phyloP scores from a whole-genome alignment of 2,888 invertebrate genomes.

The Drosophila buzzatii region DNA sequence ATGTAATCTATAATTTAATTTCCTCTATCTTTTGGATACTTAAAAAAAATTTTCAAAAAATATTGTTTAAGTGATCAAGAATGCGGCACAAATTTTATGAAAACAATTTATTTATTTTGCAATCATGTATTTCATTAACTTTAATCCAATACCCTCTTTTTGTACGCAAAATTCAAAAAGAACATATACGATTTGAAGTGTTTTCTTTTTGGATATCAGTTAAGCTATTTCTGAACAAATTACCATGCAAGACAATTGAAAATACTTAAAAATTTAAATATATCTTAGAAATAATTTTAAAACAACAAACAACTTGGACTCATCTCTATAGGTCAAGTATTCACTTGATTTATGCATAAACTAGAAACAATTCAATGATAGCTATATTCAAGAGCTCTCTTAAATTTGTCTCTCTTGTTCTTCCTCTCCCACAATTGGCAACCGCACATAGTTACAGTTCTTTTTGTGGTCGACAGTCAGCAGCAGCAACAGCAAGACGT shows the following conservation, averaged over 20 bases:
- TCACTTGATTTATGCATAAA: constrained; percentile 14
- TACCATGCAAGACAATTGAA: not conserved
- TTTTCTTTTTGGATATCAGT: not conserved
- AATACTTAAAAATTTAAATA: not conserved
- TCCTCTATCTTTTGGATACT: no score
- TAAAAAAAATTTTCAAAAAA: no score
- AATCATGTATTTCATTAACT: not conserved
- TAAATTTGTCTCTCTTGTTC: not conserved
- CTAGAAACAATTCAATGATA: constrained; percentile 22
- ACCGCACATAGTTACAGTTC: constrained; percentile 54
- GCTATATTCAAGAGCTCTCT: constrained; percentile 23
- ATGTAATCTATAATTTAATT: no score
- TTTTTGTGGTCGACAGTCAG: constrained; percentile 37
- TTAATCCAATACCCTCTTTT: not conserved
- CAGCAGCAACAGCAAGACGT: constrained; percentile 14
- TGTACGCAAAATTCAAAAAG: not conserved
- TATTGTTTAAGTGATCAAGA: no score
- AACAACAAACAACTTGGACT: constrained; percentile 9
- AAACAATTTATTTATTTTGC: not conserved
- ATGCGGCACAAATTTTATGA: no score
- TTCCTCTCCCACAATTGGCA: constrained; percentile 6
- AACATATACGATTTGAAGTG: not conserved
- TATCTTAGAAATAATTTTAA: not conserved
- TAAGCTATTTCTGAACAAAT: not conserved
- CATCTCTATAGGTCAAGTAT: constrained; percentile 30